phyloP scores from a whole-genome alignment of 2,888 invertebrate species.

The Pherbina coryleti region DNA sequence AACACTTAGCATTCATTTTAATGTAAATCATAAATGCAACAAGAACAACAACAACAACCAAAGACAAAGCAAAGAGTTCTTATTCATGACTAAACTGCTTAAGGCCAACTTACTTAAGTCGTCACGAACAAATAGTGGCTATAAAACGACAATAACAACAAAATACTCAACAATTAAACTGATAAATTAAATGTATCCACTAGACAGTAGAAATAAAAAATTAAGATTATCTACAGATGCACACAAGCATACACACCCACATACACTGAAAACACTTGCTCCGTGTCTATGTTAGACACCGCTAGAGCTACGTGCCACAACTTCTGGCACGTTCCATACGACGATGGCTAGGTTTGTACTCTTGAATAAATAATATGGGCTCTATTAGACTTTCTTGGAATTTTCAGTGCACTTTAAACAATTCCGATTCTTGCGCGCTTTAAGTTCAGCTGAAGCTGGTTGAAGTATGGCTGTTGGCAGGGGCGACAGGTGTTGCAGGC shows the following conservation, averaged over 20 bases:
- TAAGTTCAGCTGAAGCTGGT: neutral
- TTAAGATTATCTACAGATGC: no score
- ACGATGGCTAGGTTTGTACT: neutral
- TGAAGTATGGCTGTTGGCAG: no score
- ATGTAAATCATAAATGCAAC: no score
- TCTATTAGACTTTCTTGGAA: neutral
- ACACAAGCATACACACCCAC: no score
- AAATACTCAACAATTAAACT: neutral
- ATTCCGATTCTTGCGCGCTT: neutral
- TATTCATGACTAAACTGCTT: neutral
- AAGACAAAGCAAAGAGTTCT: neutral
- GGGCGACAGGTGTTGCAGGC: no score
- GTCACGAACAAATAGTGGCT: neutral
- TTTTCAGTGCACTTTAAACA: neutral
- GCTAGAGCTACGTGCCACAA: neutral
- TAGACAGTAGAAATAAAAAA: no score
- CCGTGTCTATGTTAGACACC: neutral
- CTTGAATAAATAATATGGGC: no score
- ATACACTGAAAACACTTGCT: neutral
- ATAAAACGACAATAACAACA: neutral
- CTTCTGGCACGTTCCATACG: conserved; percentile 1
- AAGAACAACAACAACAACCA: neutral
- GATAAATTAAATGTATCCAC: neutral
- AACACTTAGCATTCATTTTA: no score
- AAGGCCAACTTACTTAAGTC: neutral